phyloP scores from a whole-genome alignment of 35 echinoderm and acorn worm species.

The Lytechinus pictus region DNA sequence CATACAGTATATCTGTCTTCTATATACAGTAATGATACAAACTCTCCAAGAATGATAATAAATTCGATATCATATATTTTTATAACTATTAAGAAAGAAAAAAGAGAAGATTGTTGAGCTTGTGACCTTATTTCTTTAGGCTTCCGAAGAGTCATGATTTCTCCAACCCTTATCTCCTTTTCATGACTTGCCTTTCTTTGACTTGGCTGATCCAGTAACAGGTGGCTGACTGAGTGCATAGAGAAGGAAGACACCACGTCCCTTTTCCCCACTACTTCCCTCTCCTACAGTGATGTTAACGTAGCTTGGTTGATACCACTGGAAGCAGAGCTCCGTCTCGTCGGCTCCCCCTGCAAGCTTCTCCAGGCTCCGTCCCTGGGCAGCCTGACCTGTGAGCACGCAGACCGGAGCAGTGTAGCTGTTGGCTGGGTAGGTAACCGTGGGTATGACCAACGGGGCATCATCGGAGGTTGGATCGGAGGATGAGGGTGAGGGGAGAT shows the following conservation, averaged over 20 bases:
- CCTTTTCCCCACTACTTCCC: not conserved
- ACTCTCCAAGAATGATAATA: no score
- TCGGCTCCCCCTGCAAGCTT: conserved; percentile 46
- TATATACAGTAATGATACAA: no score
- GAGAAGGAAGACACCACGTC: conserved; percentile 63
- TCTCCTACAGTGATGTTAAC: conserved; percentile 25
- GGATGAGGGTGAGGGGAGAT: conserved; percentile 37
- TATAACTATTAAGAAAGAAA: no score
- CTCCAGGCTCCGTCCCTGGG: conserved; percentile 29
- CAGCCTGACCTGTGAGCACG: conserved; percentile 3
- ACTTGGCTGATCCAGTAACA: conserved; percentile 33
- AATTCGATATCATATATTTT: no score
- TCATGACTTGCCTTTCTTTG: not conserved
- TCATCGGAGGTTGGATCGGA: conserved; percentile 6
- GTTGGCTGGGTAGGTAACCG: conserved; percentile 53
- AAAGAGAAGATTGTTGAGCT: no score
- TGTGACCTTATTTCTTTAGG: no score
- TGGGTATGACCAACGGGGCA: conserved; percentile 27
- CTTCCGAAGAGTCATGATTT: no score
- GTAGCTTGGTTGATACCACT: conserved; percentile 91
- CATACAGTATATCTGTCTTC: no score
- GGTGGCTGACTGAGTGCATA: conserved; percentile 66
- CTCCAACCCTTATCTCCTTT: not conserved
- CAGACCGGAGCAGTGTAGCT: not conserved
- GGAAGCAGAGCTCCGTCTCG: conserved; percentile 84